phyloP scores from a whole-genome alignment of 2,797 vertebrate species.

The Oophaga sylvatica region DNA sequence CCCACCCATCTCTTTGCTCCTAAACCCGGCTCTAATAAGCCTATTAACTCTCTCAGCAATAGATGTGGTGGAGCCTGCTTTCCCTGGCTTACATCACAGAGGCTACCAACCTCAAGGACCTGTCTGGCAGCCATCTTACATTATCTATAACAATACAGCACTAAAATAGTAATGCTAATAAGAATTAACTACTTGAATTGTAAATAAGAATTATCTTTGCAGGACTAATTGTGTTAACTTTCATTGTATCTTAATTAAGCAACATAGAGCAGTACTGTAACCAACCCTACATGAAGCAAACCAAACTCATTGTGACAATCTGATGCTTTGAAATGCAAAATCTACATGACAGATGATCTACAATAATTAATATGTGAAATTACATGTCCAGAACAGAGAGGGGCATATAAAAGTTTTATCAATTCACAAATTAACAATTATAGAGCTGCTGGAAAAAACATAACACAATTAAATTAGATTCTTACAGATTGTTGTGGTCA shows the following conservation, averaged over 20 bases:
- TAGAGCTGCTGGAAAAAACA: background rate
- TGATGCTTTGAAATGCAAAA: background rate
- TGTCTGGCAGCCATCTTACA: too few species aligned
- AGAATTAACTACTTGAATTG: background rate
- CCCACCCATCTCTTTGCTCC: too few species aligned
- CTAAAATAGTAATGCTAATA: background rate
- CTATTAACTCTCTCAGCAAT: too few species aligned
- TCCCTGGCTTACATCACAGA: too few species aligned
- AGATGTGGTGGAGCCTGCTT: too few species aligned
- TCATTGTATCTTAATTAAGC: background rate
- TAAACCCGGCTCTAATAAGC: too few species aligned
- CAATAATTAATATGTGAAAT: conserved; percentile 22
- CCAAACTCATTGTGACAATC: conserved; percentile 1
- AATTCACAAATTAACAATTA: background rate
- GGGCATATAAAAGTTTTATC: background rate
- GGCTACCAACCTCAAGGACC: too few species aligned
- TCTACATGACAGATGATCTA: conserved; percentile 2
- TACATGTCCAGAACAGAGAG: background rate
- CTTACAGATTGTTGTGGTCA: conserved; percentile 18
- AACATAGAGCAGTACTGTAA: background rate
- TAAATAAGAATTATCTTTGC: background rate
- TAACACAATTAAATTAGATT: background rate
- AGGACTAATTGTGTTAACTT: background rate
- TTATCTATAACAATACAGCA: background rate
- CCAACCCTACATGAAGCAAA: background rate